Base-by-base conservation (phyloP, 1,140 invertebrate species). In the Hetaerina americana region DNA sequence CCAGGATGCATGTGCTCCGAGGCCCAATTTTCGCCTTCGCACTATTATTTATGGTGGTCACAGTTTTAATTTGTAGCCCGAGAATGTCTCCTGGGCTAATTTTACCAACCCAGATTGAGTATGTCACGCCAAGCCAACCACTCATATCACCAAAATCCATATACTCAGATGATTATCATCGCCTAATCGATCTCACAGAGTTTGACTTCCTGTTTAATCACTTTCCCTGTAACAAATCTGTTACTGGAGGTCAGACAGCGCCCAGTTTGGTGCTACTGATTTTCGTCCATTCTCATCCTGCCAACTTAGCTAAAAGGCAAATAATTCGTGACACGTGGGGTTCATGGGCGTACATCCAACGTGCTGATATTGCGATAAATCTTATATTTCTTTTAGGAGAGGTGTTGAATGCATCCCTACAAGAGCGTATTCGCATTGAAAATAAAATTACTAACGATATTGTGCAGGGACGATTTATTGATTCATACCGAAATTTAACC, bases 401-500 rank as follows among this genome's bases (percentile, higher is more conserved):
- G 18, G 83, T 87, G 0, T 73, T 81, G 0, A 78, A 84, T 66
- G 40, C 71, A 0, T 72, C 80, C 0, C 70, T 76, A 31, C 84
- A 88, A 74, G 72, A 78, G 0, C 75, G 77, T 15, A 75, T 94
- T 1, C 76, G 84, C 18, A 76, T 82, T 66, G 93, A 95, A 79
- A 85, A 86, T 75, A 76, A 77, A 2, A 75, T 75, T 0, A 85
- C 88, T 76, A 81, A 83, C 24, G 93, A 95, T 78, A 84, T 95
- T 71, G 84, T 94, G 26, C 90, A 93, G 80, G 92, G 91, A 26
- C 88, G 86, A 75, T 94, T 94, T 79, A 71, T 84, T 8, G 93
- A 95, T 81, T 84, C 84, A 28, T 95, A 95, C 78, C 85, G 88
- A 73, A 95, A 95, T 81, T 85, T 95, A 80, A 94, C 92, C 0